Evolutionary conservation across 2,797 vertebrate species (phyloP).

Genomic region (Picus viridis): DNA sequence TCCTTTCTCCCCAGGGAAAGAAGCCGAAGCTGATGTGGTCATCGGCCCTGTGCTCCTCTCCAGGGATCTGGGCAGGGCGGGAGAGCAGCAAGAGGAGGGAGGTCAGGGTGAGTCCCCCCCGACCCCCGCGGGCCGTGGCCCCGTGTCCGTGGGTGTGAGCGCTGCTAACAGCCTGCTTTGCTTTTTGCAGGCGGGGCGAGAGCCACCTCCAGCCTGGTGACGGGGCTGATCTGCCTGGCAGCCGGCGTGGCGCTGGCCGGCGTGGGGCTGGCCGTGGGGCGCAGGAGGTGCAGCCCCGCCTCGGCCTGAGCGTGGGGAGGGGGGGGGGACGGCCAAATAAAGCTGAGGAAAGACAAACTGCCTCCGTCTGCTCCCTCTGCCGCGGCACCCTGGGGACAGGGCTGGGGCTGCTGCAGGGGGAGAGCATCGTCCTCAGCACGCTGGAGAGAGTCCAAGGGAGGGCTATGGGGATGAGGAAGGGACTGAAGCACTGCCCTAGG

Average conservation of each 20-base stretch:
- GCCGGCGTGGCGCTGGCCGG: not conserved
- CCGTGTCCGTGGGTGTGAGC: rapidly evolving
- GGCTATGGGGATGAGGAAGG: no score
- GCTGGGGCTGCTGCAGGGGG: no score
- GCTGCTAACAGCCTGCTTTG: not conserved
- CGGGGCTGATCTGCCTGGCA: not conserved
- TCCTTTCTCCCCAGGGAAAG: not conserved
- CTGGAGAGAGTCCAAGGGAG: no score
- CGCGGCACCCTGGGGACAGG: rapidly evolving
- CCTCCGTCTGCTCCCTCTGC: rapidly evolving
- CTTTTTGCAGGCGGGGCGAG: not conserved
- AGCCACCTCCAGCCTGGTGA: rapidly evolving
- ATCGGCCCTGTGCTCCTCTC: constrained; percentile 38
- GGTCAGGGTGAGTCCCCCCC: not conserved
- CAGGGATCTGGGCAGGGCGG: rapidly evolving
- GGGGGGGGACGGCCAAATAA: not conserved
- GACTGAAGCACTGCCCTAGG: no score
- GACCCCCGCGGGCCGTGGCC: rapidly evolving
- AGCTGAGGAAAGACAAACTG: not conserved
- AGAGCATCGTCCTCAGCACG: no score
- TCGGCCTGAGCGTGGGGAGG: rapidly evolving
- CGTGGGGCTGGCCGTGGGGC: not conserved
- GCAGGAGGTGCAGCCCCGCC: not conserved
- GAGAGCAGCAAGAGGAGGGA: not conserved
- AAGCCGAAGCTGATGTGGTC: constrained; percentile 7